Evolutionary conservation across 2,888 invertebrate species (phyloP), one percentile per base, ranked within the genome.

Genomic region (Dicyrtomina minuta): DNA sequence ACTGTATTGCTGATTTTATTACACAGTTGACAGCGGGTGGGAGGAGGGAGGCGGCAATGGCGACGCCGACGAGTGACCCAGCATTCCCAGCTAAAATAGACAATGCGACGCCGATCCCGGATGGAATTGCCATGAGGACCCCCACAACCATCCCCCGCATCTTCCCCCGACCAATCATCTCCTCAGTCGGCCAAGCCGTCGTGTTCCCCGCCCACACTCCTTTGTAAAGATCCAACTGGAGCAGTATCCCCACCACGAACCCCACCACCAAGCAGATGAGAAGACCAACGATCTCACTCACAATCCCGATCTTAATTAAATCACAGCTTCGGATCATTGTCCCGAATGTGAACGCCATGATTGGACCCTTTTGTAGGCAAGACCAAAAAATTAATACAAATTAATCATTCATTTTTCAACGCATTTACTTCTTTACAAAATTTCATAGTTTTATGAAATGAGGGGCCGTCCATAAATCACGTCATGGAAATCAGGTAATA

Each of bases 11-110:
- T n/a, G n/a, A n/a, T n/a, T n/a, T n/a, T n/a, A n/a, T n/a, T n/a
- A n/a, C 92, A 71, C 90, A 88, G 82, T 92, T 91, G 1, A 91
- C 91, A 65, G 90, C 90, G 2, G 92, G 91, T 0, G 91, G 91
- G 69, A 91, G 82, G 17, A 92, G 81, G 0, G 91, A 90, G 0
- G 90, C 90, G 0, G 91, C 91, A 77, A 92, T 91, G 4, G 91
- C 91, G 5, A 91, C 91, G 4, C 91, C 91, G 0, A 91, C 90
- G 8, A 91, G 82, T 0, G 90, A 90, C 0, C 90, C 89, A 4
- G 89, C 87, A 81, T 91, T 90, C 67, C 90, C 90, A 43, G 90
- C 90, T n/a, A 92, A 82, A 13, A 91, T 86, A 1, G 90, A 89
- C 59, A 91, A 82, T 0, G 91, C 90, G 6, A 90, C 90, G 0